phyloP scores from a whole-genome alignment of 2,113 vertebrate species.

The Indicator maculatus region DNA sequence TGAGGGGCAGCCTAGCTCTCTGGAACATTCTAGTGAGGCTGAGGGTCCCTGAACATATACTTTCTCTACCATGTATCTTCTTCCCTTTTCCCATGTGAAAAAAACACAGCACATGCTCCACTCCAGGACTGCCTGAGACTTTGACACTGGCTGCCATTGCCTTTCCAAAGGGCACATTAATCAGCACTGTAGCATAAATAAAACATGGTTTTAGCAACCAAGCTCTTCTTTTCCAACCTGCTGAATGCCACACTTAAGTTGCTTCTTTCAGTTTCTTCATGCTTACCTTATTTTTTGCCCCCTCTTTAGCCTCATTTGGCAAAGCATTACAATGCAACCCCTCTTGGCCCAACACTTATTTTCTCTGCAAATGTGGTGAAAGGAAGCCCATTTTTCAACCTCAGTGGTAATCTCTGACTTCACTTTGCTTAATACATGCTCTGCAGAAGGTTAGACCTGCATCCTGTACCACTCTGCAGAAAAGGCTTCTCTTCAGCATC shows the following conservation, averaged over 20 bases:
- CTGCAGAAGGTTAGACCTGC: not conserved
- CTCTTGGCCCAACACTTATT: not conserved
- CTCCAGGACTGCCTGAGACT: not conserved
- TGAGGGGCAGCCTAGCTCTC: not conserved
- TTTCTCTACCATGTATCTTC: not conserved
- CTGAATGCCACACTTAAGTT: not conserved
- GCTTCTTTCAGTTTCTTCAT: not conserved
- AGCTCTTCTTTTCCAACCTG: not conserved
- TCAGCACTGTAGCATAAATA: not conserved
- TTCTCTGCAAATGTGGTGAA: not conserved
- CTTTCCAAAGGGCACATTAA: not conserved
- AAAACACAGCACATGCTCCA: accelerated
- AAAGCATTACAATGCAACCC: not conserved
- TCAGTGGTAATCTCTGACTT: not conserved
- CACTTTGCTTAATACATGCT: not conserved
- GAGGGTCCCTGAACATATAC: not conserved
- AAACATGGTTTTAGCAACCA: not conserved
- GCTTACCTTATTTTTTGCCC: not conserved
- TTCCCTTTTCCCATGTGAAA: not conserved
- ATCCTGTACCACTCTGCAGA: not conserved
- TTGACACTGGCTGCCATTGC: not conserved
- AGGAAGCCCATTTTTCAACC: not conserved
- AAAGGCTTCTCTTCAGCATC: not conserved
- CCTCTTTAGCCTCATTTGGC: not conserved
- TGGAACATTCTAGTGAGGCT: not conserved